A percentile compares a stretch with the other conserved stretches of the same genome.
Conservation (phyloP, 1,140 invertebrate species). For the Campodea augens region DNA sequence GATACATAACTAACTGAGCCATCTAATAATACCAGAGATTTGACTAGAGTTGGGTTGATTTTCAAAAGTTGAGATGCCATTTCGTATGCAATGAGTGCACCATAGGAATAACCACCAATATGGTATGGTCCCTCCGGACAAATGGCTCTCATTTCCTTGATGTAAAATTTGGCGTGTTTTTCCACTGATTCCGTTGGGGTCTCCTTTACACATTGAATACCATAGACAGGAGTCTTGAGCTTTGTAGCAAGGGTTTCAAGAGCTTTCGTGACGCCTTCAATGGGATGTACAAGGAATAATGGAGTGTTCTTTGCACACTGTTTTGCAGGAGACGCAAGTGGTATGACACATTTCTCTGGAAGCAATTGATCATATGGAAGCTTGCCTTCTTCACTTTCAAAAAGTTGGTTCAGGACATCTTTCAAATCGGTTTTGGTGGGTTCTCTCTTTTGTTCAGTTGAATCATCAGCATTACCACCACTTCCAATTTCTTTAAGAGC, state of each 20-base stretch:
- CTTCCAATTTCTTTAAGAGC: slow-evolving; percentile 45
- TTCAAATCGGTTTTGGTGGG: too few species aligned
- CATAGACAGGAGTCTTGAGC: slow-evolving; percentile 60
- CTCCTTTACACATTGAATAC: slow-evolving; percentile 63
- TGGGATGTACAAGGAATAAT: slow-evolving; percentile 68
- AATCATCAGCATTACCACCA: slow-evolving; percentile 22
- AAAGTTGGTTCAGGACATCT: background rate
- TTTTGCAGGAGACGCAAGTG: background rate
- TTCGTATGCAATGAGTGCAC: slow-evolving; percentile 77
- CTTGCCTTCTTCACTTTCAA: background rate
- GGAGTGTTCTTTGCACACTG: slow-evolving; percentile 20
- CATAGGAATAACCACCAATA: slow-evolving; percentile 85
- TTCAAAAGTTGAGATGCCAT: slow-evolving; percentile 69
- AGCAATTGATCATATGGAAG: background rate
- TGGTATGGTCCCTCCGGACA: slow-evolving; percentile 66
- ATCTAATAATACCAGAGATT: slow-evolving; percentile 61
- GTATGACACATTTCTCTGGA: slow-evolving; percentile 4
- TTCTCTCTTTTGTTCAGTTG: too few species aligned
- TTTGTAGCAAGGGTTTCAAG: slow-evolving; percentile 45
- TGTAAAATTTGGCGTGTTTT: slow-evolving; percentile 56
- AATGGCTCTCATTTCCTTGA: slow-evolving; percentile 48
- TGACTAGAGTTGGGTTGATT: slow-evolving; percentile 31
- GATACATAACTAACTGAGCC: slow-evolving; percentile 79
- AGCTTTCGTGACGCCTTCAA: slow-evolving; percentile 64
- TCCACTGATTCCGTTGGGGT: slow-evolving; percentile 52